Base-by-base conservation (phyloP, 1,140 invertebrate genomes). In the Chironomus tepperi region DNA sequence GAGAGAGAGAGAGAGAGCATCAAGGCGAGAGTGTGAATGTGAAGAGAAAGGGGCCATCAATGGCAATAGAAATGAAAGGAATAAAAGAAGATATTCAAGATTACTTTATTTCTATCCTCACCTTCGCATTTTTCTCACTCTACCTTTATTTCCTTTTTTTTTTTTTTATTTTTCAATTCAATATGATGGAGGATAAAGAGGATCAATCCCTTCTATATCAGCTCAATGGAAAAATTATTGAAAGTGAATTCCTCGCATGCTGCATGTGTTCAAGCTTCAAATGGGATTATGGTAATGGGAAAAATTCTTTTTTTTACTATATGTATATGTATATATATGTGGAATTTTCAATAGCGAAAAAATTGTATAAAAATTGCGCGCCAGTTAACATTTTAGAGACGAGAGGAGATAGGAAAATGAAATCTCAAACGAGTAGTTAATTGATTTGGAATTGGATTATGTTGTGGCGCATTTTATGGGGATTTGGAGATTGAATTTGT, bases 191-290 rank as follows among this genome's bases (percentile, higher is more conserved):
- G 47, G 47, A 57, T 57, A 57, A 57, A 57, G 47, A 57, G 47
- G 47, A 57, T 57, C 47, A 57, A 57, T 57, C 47, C 47, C 47
- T 57, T 57, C 47, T 15, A 57, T 57, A 12, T 57, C 9, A 57
- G 47, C 47, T 57, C 47, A 57, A 57, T 57, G 47, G 47, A 57
- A 57, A 57, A 57, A 57, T 57, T 57, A 57, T 57, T 57, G 47
- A 57, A 57, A 57, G 47, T 57, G 47, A 57, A 57, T 57, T 57
- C 47, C 47, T 57, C 47, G 47, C 47, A 57, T 57, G 47, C 47
- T 57, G 47, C 47, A 57, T 57, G 47, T 57, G 47, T 57, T 57
- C n/a, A n/a, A 57, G 47, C 47, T 57, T 57, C 47, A 15, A 57
- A 57, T 57, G 47, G 47, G 47, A 57, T 57, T 57, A 57, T 57